phyloP scores from a whole-genome alignment of 2,888 invertebrate genomes.

The Trissolcus japonicus region DNA sequence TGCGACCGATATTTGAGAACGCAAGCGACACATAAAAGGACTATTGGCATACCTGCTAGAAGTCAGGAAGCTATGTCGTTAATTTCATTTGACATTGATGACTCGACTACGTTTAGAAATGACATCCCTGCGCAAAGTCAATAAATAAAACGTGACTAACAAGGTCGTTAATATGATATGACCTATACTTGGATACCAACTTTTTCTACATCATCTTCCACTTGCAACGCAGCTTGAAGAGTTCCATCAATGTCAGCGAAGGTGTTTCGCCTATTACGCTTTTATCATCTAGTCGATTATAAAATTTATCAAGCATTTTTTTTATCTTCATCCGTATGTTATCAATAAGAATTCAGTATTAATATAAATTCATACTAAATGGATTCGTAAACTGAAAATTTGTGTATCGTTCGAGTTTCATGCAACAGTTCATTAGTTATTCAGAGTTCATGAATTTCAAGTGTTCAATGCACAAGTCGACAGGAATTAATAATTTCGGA shows the following conservation, averaged over 20 bases:
- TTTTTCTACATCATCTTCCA: constrained; percentile 30
- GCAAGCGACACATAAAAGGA: constrained; percentile 56
- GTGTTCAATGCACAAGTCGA: no score
- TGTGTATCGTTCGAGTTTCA: no score
- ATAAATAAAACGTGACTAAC: constrained; percentile 63
- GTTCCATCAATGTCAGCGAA: no score
- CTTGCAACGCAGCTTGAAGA: neutral
- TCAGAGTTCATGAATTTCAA: no score
- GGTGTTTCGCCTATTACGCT: no score
- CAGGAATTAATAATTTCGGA: neutral
- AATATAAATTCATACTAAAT: no score
- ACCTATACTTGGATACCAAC: constrained; percentile 31
- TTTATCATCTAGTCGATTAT: no score
- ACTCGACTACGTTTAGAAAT: constrained; percentile 65
- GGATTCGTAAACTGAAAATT: no score
- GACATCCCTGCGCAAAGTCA: constrained; percentile 65
- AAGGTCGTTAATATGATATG: constrained; percentile 58
- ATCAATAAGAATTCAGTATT: no score
- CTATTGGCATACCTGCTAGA: constrained; percentile 59
- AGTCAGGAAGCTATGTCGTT: constrained; percentile 73
- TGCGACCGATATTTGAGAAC: constrained; percentile 26
- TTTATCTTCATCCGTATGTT: no score
- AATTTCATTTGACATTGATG: constrained; percentile 74
- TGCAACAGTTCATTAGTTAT: no score
- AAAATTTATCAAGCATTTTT: no score